Evolutionary conservation across 2,113 vertebrate genomes (phyloP), one percentile per base, ranked within the genome.

Genomic region (Chitala chitala): DNA sequence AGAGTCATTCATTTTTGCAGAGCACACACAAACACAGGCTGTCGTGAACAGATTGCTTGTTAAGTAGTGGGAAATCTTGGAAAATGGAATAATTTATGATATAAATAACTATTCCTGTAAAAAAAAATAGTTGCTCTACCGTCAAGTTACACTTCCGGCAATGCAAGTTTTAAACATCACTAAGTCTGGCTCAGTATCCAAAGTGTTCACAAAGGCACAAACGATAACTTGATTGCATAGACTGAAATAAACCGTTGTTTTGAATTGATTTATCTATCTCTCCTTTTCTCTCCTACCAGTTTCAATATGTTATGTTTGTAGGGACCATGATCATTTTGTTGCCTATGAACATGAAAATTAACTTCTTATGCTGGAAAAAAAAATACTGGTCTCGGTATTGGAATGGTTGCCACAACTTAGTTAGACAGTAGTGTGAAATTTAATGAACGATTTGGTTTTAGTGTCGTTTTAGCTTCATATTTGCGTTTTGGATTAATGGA

Each of bases 361-460:
- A n/a, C n/a, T n/a, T n/a, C n/a, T n/a, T n/a, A n/a, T n/a, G n/a
- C n/a, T n/a, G n/a, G n/a, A n/a, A n/a, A n/a, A n/a, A n/a, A n/a
- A n/a, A n/a, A n/a, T 55, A 68, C 69, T 75, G 74, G 61, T 29
- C 77, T 74, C 55, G 56, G 24, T 40, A n/a, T 69, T 8, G 38
- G 3, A 20, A 46, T 64, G 31, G 26, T 75, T 61, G 71, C 64
- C 73, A 79, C 68, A 66, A 56, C 76, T 72, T 73, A 55, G 73
- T 80, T 77, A 73, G 81, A 82, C 75, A 82, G 78, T 69, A 78
- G 33, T 55, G 50, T 71, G 78, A 84, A 82, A 83, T 82, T 75
- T 84, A 78, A 88, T 84, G 84, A 89, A 84, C 80, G 81, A 69
- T 75, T 77, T 74, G 79, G 82, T n/a, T n/a, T n/a, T n/a, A n/a